Percentiles rank a stretch among this genome's conserved stretches.
Evolutionary conservation across 2,797 vertebrate species (phyloP).

Genomic region (Hippocampus kuda): DNA sequence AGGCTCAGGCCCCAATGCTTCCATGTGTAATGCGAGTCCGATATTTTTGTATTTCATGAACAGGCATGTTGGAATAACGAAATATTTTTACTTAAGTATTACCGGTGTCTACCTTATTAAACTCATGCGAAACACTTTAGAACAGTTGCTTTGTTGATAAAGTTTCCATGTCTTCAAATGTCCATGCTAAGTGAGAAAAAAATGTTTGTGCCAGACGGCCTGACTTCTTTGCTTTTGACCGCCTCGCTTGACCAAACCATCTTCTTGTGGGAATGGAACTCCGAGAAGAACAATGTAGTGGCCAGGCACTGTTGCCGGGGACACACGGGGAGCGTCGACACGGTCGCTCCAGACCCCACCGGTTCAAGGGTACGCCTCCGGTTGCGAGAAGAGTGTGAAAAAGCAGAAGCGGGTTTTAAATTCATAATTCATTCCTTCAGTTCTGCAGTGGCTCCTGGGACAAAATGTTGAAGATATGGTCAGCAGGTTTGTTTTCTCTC

Average conservation of each 20-base stretch:
- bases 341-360: constrained; percentile 77
- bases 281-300: constrained; percentile 82
- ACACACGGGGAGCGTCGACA: constrained; percentile 84
- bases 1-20: too few species aligned
- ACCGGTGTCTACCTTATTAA: too few species aligned
- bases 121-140: neutral
- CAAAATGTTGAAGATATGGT: constrained; percentile 99
- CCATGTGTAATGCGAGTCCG: too few species aligned
- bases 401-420: neutral
- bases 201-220: constrained; percentile 53
- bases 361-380: constrained; percentile 72
- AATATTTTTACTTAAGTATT: too few species aligned
- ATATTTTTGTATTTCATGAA: too few species aligned
- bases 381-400: neutral
- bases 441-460: constrained; percentile 99
- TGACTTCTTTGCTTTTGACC: constrained; percentile 76
- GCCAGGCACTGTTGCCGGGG: constrained; percentile 90
- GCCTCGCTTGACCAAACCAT: constrained; percentile 92
- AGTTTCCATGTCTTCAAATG: neutral
- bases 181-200: neutral
- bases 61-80: too few species aligned
- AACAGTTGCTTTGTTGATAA: neutral
- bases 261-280: constrained; percentile 94
- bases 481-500: constrained; percentile 72
- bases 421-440: constrained; percentile 51